A percentile compares a stretch with the other conserved stretches of the same genome.
Conservation (phyloP, 2,797 vertebrate genomes). For the Kryptopterus vitreolus region DNA sequence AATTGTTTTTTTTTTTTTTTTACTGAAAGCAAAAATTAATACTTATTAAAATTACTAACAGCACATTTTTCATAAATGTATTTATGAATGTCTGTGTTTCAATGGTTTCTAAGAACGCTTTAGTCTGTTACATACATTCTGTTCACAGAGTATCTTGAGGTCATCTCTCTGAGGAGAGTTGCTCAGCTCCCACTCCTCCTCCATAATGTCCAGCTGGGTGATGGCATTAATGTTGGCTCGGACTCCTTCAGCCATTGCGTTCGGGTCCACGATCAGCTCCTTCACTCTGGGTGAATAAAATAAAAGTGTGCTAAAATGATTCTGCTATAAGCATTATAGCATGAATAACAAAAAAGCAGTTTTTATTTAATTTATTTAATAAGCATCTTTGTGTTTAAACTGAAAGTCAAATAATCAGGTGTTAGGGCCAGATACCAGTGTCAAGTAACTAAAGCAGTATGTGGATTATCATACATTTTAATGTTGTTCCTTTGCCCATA, state of each 20-base stretch:
- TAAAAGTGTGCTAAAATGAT: neutral
- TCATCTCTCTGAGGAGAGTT: conserved; percentile 96
- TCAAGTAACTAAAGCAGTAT: neutral
- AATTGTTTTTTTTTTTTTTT: too few relatives aligned
- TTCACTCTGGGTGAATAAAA: conserved; percentile 82
- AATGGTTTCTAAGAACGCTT: neutral
- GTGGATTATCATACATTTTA: neutral
- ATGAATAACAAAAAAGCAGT: conserved; percentile 40
- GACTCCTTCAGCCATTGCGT: conserved; percentile 80
- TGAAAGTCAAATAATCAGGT: neutral
- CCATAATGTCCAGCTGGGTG: conserved; percentile 89
- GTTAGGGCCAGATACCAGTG: neutral
- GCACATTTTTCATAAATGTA: too few relatives aligned
- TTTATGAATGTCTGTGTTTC: too few relatives aligned
- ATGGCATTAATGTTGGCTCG: conserved; percentile 82
- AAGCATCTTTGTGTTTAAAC: neutral
- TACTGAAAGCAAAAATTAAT: too few relatives aligned
- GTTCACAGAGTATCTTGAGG: conserved; percentile 98
- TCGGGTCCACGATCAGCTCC: conserved; percentile 90
- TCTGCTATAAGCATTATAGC: too few relatives aligned
- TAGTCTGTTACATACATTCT: conserved; percentile 83
- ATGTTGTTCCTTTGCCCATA: neutral
- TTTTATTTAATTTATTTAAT: neutral
- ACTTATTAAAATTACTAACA: neutral
- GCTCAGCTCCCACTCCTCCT: conserved; percentile 90